Evolutionary conservation across 1,140 invertebrate species (phyloP).

Genomic region (Papilio polyxenes): DNA sequence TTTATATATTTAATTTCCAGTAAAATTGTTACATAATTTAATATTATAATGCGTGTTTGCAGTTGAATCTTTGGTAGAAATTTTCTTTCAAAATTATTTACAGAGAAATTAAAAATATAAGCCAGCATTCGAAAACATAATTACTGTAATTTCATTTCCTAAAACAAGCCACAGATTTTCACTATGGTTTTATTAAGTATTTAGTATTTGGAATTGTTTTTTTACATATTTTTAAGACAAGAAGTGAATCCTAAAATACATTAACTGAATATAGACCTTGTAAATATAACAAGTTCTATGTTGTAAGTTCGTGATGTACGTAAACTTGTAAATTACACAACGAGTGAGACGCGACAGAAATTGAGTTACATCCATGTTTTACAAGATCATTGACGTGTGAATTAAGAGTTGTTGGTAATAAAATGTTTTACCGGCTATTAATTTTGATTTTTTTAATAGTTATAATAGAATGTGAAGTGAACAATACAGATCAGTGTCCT

Average conservation of each 20-base stretch:
- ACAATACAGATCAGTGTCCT: constrained; percentile 51
- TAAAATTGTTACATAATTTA: too few species aligned
- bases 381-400: constrained; percentile 22
- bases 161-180: neutral
- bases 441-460: constrained; percentile 38
- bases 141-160: neutral
- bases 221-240: neutral
- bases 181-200: neutral
- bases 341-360: neutral
- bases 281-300: neutral
- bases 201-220: neutral
- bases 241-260: neutral
- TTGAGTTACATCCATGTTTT: constrained; percentile 19
- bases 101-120: too few species aligned
- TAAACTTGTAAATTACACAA: constrained; percentile 18
- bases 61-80: too few species aligned
- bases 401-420: neutral
- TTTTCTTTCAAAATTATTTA: too few species aligned
- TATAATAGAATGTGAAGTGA: constrained; percentile 41
- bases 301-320: constrained; percentile 2
- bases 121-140: too few species aligned
- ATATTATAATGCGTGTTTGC: too few species aligned
- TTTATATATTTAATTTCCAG: too few species aligned
- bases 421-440: constrained; percentile 1
- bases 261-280: neutral